These are phyloP conservation scores for Sipunculus nudus DNA, from an alignment of 2,888 invertebrate species.

Conservation along the genomic window DNA sequence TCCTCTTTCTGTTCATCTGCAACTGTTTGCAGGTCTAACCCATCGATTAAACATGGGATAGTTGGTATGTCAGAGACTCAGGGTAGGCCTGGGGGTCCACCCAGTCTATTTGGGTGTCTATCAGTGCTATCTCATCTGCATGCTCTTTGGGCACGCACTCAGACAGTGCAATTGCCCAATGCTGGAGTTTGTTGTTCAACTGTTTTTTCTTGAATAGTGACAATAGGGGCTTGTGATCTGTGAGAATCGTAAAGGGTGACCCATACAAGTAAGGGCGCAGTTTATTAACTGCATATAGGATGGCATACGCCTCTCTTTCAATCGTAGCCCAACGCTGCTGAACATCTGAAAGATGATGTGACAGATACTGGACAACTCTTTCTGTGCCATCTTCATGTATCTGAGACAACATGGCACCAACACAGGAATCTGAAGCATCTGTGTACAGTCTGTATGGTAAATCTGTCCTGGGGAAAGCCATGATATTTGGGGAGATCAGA, in stretches of 20 bases:
- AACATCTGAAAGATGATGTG: background rate
- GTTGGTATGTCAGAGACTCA: background rate
- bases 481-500: background rate
- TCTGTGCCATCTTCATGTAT: background rate
- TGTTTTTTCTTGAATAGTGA: slow-evolving; percentile 4
- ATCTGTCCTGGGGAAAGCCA: background rate
- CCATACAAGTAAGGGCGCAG: slow-evolving; percentile 7
- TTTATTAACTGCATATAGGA: background rate
- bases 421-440: slow-evolving; percentile 7
- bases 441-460: slow-evolving; percentile 10
- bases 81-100: background rate
- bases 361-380: background rate
- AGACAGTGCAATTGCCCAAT: slow-evolving; percentile 2
- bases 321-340: background rate
- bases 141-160: no score
- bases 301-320: background rate
- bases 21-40: background rate
- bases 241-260: slow-evolving; percentile 4
- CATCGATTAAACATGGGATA: background rate
- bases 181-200: slow-evolving; percentile 9
- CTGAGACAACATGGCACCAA: slow-evolving; percentile 1
- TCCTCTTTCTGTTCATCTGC: background rate
- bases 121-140: background rate
- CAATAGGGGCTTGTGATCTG: slow-evolving; percentile 13
- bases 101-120: background rate